Percentiles rank a stretch among this genome's conserved stretches.
phyloP scores from a whole-genome alignment of 2,888 invertebrate genomes.

The Zele albiditarsus region DNA sequence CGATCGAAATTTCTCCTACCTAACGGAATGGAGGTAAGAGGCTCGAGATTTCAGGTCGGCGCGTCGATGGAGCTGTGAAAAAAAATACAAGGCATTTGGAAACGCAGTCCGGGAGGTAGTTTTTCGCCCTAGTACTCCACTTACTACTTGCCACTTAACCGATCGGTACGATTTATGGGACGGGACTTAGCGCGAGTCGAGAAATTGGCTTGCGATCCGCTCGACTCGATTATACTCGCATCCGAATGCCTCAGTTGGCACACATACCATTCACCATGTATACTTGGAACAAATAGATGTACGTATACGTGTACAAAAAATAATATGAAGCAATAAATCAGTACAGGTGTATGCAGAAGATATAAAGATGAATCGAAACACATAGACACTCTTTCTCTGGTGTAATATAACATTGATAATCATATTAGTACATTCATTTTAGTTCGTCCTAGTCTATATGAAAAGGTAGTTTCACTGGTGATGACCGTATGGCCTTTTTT shows the following conservation, averaged over 20 bases:
- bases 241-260: conserved; percentile 26
- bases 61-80: conserved; percentile 22
- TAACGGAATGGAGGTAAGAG: conserved; percentile 59
- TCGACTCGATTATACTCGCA: conserved; percentile 30
- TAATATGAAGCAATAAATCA: neutral
- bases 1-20: conserved; percentile 62
- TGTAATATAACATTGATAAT: no score
- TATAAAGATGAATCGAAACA: conserved; percentile 44
- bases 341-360: neutral
- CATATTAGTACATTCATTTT: no score
- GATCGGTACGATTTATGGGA: conserved; percentile 63
- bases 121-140: conserved; percentile 71
- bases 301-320: neutral
- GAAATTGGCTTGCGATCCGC: conserved; percentile 37
- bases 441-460: no score
- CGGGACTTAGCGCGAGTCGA: conserved; percentile 54
- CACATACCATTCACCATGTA: conserved; percentile 24
- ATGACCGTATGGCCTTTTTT: no score
- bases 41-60: conserved; percentile 34
- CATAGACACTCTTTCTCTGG: neutral
- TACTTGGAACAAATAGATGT: neutral
- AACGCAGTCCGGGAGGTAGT: conserved; percentile 62
- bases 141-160: conserved; percentile 63
- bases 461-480: no score
- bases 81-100: neutral